Percentiles rank a stretch among this genome's conserved stretches.
Evolutionary conservation across 2,113 vertebrate genomes (phyloP).

Genomic region (Rhabdornis inornatus): DNA sequence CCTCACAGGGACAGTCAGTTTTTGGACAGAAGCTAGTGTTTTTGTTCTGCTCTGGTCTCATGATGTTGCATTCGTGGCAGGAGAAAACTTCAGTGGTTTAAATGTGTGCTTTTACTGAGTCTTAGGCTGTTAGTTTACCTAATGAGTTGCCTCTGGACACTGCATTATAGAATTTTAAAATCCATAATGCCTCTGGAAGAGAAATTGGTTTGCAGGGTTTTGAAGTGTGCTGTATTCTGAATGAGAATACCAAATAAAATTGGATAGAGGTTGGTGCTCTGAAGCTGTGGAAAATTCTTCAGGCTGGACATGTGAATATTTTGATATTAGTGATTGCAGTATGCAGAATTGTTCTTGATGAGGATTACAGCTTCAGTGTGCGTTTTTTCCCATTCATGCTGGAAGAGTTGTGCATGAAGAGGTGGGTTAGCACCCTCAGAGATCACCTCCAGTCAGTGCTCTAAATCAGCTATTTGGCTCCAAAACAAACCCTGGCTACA

Average conservation of each 20-base stretch:
- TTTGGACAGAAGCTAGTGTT: neutral
- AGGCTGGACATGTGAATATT: neutral
- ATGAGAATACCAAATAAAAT: neutral
- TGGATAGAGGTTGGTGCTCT: neutral
- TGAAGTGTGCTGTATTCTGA: neutral
- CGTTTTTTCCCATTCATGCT: neutral
- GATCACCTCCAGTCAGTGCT: neutral
- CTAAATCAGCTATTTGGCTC: neutral
- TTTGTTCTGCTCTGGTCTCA: neutral
- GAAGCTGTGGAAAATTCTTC: neutral
- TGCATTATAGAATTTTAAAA: neutral
- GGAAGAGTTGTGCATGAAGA: neutral
- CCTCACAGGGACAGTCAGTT: neutral
- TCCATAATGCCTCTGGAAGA: fast-evolving
- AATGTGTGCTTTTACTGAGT: neutral
- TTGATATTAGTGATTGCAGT: neutral
- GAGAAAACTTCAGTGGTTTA: neutral
- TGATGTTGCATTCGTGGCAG: neutral
- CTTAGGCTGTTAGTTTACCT: neutral
- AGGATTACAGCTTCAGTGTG: neutral
- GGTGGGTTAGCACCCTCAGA: neutral
- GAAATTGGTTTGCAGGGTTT: neutral
- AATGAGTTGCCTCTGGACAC: neutral
- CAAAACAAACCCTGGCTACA: neutral
- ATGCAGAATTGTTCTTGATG: neutral